A percentile compares a stretch with the other conserved stretches of the same genome.
These are phyloP conservation scores for Hemicrepidius hirtus DNA, from an alignment of 2,888 invertebrate species.

Conservation along the genomic window DNA sequence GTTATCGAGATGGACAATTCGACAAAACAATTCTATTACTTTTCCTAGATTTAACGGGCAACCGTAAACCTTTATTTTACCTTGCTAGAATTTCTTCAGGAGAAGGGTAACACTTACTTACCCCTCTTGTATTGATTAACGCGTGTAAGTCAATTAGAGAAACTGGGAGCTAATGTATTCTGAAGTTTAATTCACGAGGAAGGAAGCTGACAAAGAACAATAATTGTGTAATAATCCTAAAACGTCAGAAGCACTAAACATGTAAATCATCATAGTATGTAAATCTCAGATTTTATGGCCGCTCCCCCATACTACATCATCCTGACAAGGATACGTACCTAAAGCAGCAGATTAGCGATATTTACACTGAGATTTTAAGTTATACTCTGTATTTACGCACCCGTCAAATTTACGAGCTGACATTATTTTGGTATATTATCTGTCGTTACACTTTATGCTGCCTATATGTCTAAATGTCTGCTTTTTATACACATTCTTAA, in stretches of 20 bases:
- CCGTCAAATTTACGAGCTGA: constrained; percentile 40
- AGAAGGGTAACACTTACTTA: neutral
- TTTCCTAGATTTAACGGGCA: constrained; percentile 33
- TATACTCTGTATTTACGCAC: constrained; percentile 44
- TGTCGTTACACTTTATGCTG: constrained; percentile 34
- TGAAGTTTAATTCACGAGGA: constrained; percentile 39
- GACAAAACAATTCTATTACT: constrained; percentile 43
- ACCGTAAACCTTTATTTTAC: constrained; percentile 29
- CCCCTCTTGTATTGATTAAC: constrained; percentile 34
- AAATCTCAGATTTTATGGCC: constrained; percentile 62
- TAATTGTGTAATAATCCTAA: constrained; percentile 61
- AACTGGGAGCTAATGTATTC: constrained; percentile 41
- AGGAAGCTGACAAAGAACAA: constrained; percentile 51
- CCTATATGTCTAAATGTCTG: constrained; percentile 37
- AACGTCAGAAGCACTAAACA: constrained; percentile 63
- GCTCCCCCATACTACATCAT: constrained; percentile 52
- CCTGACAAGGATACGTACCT: constrained; percentile 51
- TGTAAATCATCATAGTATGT: constrained; percentile 64
- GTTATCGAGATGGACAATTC: constrained; percentile 43
- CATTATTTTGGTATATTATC: constrained; percentile 44
- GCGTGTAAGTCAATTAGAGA: constrained; percentile 35
- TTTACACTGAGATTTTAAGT: constrained; percentile 53
- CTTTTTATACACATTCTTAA: constrained; percentile 21
- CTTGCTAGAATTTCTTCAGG: neutral
- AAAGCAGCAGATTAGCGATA: constrained; percentile 52